Conservation (phyloP, 2,888 invertebrate species). For the Heliconius charithonia region DNA sequence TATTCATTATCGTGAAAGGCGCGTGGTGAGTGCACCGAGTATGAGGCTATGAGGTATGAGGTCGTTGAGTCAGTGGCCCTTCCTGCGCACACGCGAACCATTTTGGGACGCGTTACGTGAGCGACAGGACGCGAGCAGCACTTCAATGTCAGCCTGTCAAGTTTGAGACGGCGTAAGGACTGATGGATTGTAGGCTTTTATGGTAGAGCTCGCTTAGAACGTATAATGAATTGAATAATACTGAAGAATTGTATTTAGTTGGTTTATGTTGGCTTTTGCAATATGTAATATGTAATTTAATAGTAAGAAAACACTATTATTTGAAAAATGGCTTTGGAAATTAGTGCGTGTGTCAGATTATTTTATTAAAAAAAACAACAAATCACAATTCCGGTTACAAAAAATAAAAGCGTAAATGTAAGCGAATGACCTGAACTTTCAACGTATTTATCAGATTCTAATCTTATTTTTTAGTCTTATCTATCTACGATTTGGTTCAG, state of each 20-base stretch:
- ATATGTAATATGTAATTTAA: background rate
- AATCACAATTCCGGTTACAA: no score
- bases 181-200: slow-evolving; percentile 25
- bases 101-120: slow-evolving; percentile 76
- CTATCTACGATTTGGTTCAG: slow-evolving; percentile 28
- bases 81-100: slow-evolving; percentile 68
- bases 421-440: background rate
- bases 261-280: slow-evolving; percentile 1
- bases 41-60: slow-evolving; percentile 46
- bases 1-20: slow-evolving; percentile 75
- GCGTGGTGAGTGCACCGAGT: slow-evolving; percentile 55
- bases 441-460: background rate
- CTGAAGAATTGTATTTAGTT: background rate
- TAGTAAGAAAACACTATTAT: background rate
- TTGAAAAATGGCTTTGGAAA: no score
- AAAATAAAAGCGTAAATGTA: no score
- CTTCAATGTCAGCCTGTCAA: slow-evolving; percentile 58
- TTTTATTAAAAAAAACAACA: background rate
- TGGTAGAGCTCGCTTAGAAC: slow-evolving; percentile 14
- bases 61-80: slow-evolving; percentile 78
- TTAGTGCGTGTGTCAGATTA: no score
- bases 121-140: slow-evolving; percentile 69
- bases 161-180: slow-evolving; percentile 33
- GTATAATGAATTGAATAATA: slow-evolving; percentile 6
- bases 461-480: no score